phyloP scores from a whole-genome alignment of 1,140 invertebrate genomes.

The Sminthurides bifidus region DNA sequence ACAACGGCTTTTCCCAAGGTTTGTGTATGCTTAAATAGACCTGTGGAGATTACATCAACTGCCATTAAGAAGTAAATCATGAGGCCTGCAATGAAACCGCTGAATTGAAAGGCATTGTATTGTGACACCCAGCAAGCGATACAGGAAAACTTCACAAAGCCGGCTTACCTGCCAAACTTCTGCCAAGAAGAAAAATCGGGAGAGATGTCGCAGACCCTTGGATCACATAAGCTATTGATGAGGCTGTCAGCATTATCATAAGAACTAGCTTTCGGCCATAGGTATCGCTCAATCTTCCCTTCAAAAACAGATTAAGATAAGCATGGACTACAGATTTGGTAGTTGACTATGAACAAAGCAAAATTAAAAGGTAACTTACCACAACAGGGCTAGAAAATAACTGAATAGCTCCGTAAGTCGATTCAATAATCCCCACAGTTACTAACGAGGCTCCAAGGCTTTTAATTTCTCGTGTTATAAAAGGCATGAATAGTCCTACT shows the following conservation, averaged over 20 bases:
- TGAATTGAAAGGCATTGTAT: not conserved
- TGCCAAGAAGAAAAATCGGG: constrained; percentile 37
- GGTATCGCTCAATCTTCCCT: constrained; percentile 48
- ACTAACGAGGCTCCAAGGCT: constrained; percentile 49
- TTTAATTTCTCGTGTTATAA: constrained; percentile 45
- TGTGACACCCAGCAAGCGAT: not conserved
- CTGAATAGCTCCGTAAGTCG: constrained; percentile 52
- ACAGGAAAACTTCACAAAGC: too few species aligned
- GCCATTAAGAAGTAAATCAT: too few species aligned
- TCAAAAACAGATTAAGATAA: too few species aligned
- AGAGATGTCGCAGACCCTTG: constrained; percentile 42
- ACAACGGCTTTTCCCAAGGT: constrained; percentile 51
- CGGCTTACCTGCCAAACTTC: constrained; percentile 38
- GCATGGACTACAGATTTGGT: too few species aligned
- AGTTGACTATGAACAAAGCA: too few species aligned
- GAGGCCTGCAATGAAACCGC: not conserved
- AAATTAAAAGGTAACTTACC: too few species aligned
- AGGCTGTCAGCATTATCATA: constrained; percentile 39
- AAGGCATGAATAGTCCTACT: constrained; percentile 52
- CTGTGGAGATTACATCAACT: too few species aligned
- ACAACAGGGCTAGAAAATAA: constrained; percentile 52
- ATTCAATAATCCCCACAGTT: constrained; percentile 48
- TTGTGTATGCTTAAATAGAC: constrained; percentile 60
- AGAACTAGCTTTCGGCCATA: constrained; percentile 44
- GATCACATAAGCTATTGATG: constrained; percentile 40